phyloP scores from a whole-genome alignment of 2,113 vertebrate genomes.

The Nasalis larvatus region DNA sequence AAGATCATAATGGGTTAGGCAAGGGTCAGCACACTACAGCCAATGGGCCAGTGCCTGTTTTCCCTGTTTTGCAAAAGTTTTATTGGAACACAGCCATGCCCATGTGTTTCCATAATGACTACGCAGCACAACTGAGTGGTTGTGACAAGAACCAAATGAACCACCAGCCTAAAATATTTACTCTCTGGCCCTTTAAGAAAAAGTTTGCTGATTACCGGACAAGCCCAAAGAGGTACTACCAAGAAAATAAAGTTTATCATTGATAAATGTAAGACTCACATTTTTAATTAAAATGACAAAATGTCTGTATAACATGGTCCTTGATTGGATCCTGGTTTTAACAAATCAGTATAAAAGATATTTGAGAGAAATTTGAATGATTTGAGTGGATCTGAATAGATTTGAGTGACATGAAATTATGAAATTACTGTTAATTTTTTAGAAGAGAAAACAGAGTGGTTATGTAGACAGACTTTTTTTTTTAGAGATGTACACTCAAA shows the following conservation, averaged over 20 bases:
- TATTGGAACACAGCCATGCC: not conserved
- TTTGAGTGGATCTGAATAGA: not conserved
- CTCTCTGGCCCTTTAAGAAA: not conserved
- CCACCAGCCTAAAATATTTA: not conserved
- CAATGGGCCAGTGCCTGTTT: not conserved
- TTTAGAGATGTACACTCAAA: not conserved
- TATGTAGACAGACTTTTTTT: not conserved
- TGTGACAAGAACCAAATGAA: not conserved
- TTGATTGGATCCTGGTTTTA: not conserved
- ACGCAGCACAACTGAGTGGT: not conserved
- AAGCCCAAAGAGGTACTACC: not conserved
- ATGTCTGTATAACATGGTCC: not conserved
- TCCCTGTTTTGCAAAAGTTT: not conserved
- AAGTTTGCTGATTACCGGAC: not conserved
- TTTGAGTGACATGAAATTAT: not conserved
- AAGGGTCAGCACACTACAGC: not conserved
- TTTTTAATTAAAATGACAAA: slow-evolving; percentile 37
- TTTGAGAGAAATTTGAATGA: not conserved
- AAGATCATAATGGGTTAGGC: not conserved
- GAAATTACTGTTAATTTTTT: not conserved
- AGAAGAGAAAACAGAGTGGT: not conserved
- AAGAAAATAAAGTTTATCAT: slow-evolving; percentile 18
- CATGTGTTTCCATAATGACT: not conserved
- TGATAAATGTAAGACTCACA: not conserved
- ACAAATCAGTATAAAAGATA: not conserved